Percentiles rank a stretch among this genome's conserved stretches.
Evolutionary conservation across 2,888 invertebrate genomes (phyloP).

Genomic region (Ashinkailepas kermadecensis): DNA sequence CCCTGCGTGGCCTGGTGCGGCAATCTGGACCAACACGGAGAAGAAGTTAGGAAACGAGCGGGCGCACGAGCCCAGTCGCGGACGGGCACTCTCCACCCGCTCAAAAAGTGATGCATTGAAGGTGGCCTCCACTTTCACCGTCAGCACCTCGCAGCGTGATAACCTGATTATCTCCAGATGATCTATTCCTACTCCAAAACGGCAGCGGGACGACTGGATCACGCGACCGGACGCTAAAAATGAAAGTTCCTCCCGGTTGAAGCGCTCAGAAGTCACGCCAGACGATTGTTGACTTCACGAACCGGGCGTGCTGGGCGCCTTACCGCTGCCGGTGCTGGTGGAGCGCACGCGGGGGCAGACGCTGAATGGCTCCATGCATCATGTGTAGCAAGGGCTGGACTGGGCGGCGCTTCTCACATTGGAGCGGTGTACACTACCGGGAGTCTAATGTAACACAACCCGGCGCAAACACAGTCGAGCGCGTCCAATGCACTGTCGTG

Average conservation of each 20-base stretch:
- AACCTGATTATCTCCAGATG: constrained; percentile 10
- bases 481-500: no score
- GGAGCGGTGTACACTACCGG: no score
- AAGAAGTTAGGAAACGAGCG: neutral
- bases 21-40: neutral
- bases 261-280: neutral
- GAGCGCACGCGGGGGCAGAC: no score
- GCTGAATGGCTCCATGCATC: no score
- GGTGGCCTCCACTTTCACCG: neutral
- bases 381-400: no score
- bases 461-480: no score
- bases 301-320: neutral
- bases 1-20: neutral
- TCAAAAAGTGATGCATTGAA: constrained; percentile 4
- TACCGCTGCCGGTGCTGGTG: no score
- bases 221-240: neutral
- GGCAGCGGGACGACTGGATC: neutral
- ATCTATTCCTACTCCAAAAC: neutral
- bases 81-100: neutral
- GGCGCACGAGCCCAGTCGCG: neutral
- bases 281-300: neutral
- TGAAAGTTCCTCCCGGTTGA: neutral
- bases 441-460: no score
- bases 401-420: no score
- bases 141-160: neutral